Evolutionary conservation across 2,113 vertebrate genomes (phyloP).

Genomic region (Parus major): DNA sequence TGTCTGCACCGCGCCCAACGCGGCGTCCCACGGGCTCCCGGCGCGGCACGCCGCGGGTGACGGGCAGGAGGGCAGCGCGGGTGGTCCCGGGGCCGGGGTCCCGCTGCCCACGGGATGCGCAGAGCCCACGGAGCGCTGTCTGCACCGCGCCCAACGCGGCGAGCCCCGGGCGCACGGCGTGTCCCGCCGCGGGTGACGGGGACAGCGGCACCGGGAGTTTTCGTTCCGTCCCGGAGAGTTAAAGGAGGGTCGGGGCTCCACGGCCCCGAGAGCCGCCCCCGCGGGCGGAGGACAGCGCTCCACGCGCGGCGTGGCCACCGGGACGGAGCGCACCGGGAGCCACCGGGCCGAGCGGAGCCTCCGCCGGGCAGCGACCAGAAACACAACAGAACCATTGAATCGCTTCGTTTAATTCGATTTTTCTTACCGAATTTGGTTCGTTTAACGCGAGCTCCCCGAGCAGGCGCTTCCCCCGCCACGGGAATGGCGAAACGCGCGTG

Average conservation of each 20-base stretch:
- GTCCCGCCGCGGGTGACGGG: background rate
- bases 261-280: background rate
- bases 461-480: background rate
- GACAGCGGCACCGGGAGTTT: background rate
- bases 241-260: background rate
- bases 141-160: background rate
- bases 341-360: background rate
- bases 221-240: background rate
- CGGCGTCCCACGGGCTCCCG: background rate
- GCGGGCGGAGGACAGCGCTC: background rate
- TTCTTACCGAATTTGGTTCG: background rate
- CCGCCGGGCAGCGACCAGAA: background rate
- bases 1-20: background rate
- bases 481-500: background rate
- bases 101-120: background rate
- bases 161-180: background rate
- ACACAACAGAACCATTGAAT: rapidly evolving
- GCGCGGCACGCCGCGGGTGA: background rate
- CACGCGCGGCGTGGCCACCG: background rate
- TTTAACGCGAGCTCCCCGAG: background rate
- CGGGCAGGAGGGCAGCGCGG: background rate
- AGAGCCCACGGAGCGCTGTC: background rate
- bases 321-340: background rate
- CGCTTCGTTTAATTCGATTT: background rate
- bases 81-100: background rate